phyloP scores from a whole-genome alignment of 2,797 vertebrate genomes.

The Hybognathus amarus region DNA sequence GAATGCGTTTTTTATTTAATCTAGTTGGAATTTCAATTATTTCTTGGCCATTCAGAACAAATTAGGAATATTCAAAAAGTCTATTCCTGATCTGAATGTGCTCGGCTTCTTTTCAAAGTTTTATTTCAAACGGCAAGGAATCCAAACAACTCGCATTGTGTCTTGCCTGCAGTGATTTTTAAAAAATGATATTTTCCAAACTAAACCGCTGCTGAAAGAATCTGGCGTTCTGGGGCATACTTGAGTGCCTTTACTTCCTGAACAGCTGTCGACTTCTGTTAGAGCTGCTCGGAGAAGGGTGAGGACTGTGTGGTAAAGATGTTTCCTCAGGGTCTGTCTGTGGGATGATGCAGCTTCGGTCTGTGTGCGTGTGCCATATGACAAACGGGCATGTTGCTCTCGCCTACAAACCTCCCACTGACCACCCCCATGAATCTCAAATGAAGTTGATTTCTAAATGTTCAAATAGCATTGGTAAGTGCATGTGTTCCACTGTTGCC shows the following conservation, averaged over 20 bases:
- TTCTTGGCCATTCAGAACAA: slow-evolving; percentile 10
- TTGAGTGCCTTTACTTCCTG: slow-evolving; percentile 35
- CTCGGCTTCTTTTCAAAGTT: neutral
- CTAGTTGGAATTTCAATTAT: slow-evolving; percentile 20
- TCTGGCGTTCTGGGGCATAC: slow-evolving; percentile 17
- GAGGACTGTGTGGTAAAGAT: slow-evolving; percentile 70
- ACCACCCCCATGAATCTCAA: slow-evolving; percentile 75
- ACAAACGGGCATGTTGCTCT: slow-evolving; percentile 78
- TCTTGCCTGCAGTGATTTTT: slow-evolving; percentile 19
- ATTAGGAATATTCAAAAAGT: slow-evolving; percentile 42
- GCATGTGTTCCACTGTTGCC: slow-evolving; percentile 47
- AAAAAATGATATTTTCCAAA: slow-evolving; percentile 14
- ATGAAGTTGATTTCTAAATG: slow-evolving; percentile 73
- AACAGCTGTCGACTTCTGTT: slow-evolving; percentile 30
- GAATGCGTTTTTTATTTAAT: slow-evolving; percentile 33
- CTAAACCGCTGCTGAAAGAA: slow-evolving; percentile 28
- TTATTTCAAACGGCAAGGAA: neutral
- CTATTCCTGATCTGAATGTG: neutral
- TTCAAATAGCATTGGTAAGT: slow-evolving; percentile 67
- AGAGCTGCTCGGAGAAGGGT: slow-evolving; percentile 5
- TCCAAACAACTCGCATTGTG: slow-evolving; percentile 7
- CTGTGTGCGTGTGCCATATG: slow-evolving; percentile 74
- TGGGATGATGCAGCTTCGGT: slow-evolving; percentile 70
- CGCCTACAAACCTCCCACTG: slow-evolving; percentile 77
- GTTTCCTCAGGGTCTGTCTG: slow-evolving; percentile 53